These are phyloP conservation scores for Caenorhabditis angaria DNA, from an alignment of 2,888 invertebrate genomes.

Conservation along the genomic window DNA sequence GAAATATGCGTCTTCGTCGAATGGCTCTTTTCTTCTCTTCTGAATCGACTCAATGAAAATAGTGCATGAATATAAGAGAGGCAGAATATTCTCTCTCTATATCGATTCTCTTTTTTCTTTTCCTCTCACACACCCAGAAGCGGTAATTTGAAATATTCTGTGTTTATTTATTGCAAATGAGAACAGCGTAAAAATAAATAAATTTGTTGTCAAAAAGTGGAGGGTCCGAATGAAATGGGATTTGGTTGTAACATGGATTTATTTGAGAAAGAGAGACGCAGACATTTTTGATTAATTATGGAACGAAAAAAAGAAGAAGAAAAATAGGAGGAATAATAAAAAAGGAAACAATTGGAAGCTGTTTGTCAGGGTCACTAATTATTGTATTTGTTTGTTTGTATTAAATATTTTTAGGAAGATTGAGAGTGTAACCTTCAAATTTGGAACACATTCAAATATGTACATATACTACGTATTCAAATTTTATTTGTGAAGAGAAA, in stretches of 20 bases:
- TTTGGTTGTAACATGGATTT: slow-evolving; percentile 1
- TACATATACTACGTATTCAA: no score
- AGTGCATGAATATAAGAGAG: background rate
- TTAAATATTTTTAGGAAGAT: no score
- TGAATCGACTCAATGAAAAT: background rate
- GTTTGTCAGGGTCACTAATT: slow-evolving; percentile 2
- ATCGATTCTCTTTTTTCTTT: background rate
- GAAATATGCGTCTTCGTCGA: background rate
- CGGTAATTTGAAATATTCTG: background rate
- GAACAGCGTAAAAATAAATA: slow-evolving; percentile 1
- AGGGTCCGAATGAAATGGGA: background rate
- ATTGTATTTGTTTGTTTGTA: background rate
- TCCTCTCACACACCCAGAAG: background rate
- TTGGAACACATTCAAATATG: no score
- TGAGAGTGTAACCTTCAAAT: background rate
- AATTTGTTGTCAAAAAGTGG: background rate
- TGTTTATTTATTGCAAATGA: background rate
- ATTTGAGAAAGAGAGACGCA: background rate
- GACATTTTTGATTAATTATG: slow-evolving; percentile 2
- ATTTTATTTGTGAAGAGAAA: no score
- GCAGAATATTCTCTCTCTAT: background rate
- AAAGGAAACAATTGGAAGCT: background rate
- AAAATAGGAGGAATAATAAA: no score
- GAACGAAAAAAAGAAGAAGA: background rate
- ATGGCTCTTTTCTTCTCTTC: slow-evolving; percentile 1